A percentile compares a stretch with the other conserved stretches of the same genome.
phyloP scores from a whole-genome alignment of 2,113 vertebrate genomes.

The Ramphastos sulfuratus region DNA sequence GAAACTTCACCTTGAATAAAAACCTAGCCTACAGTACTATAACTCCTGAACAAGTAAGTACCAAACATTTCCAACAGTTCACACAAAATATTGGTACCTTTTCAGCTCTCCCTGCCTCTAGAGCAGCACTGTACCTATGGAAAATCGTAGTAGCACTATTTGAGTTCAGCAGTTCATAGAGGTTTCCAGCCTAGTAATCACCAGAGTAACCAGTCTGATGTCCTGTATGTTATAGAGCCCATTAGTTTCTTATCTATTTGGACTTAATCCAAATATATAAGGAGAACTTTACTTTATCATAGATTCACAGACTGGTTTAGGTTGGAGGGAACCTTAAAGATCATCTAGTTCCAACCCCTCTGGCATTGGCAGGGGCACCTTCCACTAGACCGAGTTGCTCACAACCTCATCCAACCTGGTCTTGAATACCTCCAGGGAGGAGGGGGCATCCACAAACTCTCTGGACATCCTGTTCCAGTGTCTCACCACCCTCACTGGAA shows the following conservation, averaged over 20 bases:
- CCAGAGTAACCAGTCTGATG: not conserved
- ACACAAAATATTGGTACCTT: not conserved
- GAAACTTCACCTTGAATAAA: not conserved
- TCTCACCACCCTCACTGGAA: too few relatives aligned
- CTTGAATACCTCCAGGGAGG: too few relatives aligned
- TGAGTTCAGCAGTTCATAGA: not conserved
- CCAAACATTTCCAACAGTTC: not conserved
- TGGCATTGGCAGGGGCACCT: too few relatives aligned
- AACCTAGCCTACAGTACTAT: not conserved
- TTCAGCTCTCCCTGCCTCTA: not conserved
- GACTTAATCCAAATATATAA: not conserved
- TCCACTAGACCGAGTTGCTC: too few relatives aligned
- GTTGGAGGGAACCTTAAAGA: too few relatives aligned
- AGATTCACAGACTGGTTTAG: too few relatives aligned
- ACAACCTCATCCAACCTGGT: too few relatives aligned
- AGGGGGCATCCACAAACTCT: too few relatives aligned
- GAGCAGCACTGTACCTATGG: not conserved
- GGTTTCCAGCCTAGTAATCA: not conserved
- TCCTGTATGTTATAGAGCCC: not conserved
- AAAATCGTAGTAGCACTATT: not conserved
- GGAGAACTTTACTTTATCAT: too few relatives aligned
- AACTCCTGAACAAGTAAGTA: not conserved
- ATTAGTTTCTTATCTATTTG: not conserved
- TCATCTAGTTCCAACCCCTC: too few relatives aligned
- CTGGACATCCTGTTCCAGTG: too few relatives aligned